Evolutionary conservation across 1,140 invertebrate genomes (phyloP), one percentile per base, ranked within the genome.

Genomic region (Drosophila ercepeae): DNA sequence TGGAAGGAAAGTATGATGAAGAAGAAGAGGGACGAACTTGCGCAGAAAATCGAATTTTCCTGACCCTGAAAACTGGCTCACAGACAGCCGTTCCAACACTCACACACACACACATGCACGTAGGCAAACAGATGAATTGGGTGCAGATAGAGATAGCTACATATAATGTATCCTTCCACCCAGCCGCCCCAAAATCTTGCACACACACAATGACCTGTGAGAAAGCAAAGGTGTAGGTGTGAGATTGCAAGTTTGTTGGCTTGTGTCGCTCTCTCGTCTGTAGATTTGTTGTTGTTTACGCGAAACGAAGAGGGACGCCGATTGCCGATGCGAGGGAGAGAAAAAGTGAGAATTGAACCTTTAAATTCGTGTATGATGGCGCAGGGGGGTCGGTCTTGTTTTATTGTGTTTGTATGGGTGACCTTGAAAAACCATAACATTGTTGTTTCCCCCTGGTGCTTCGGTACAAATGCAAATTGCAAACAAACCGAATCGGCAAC

Each of bases 381-480:
- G 25, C 44, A 39, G 45, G 59, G 63, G 13, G 45, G 48, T 45
- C 36, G 67, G 46, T 67, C 16, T 51, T 65, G 63, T 67, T 67
- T 60, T 23, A 53, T 21, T 23, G 34, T 39, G 42, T 49, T 34
- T 70, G 81, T 84, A 44, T 68, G 39, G 25, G 75, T 84, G 79
- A 84, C 79, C 79, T 84, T 83, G 79, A 83, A 79, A 83, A 83
- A 83, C 71, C 84, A 86, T 83, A 86, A 75, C 72, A 79, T 86
- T 82, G 59, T 79, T 79, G 71, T 76, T 81, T 65, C 18, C 41
- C 50, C 46, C 32, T 77, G 64, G 2, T 14, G 49, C 57, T 67
- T 57, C 55, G 73, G 57, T 19, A 58, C 41, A 83, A 84, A 86
- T 84, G 81, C 79, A 84, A 84, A 84, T 86, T 67, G 79, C 79